Evolutionary conservation across 1,140 invertebrate species (phyloP).

Genomic region (Patella vulgata): DNA sequence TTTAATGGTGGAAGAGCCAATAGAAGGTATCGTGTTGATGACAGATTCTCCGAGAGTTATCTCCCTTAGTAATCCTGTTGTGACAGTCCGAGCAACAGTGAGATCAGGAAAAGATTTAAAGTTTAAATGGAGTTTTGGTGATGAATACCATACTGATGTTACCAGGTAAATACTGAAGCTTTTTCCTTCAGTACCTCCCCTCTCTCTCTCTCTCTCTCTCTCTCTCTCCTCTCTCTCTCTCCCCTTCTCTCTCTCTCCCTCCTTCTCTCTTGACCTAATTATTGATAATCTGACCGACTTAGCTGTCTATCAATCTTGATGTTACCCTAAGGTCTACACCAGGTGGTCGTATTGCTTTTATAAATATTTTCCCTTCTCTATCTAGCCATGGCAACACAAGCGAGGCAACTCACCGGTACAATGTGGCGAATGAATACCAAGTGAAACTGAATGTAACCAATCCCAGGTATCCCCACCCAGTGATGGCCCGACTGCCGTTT

Average conservation of each 20-base stretch:
- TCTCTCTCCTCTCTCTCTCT: no score
- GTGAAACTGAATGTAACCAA: constrained; percentile 31
- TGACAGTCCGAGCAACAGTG: constrained; percentile 27
- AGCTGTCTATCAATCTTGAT: no score
- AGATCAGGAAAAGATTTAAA: constrained; percentile 29
- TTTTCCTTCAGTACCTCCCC: not conserved
- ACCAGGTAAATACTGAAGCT: constrained; percentile 12
- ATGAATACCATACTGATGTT: not conserved
- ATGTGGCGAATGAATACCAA: constrained; percentile 14
- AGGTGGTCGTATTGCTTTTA: no score
- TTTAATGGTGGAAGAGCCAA: constrained; percentile 30
- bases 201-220: not conserved
- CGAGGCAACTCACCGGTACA: constrained; percentile 16
- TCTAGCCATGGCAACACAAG: constrained; percentile 25
- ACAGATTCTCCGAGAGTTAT: constrained; percentile 16
- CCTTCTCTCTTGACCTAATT: no score
- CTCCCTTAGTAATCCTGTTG: constrained; percentile 16
- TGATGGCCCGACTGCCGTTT: constrained; percentile 10
- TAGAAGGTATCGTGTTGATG: constrained; percentile 20
- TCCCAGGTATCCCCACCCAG: constrained; percentile 16
- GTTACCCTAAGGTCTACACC: no score
- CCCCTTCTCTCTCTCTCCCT: no score
- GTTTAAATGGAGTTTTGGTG: constrained; percentile 34
- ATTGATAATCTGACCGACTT: no score
- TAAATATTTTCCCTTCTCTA: no score